Evolutionary conservation across 2,797 vertebrate species (phyloP).

Genomic region (Loris lydekkerianus): DNA sequence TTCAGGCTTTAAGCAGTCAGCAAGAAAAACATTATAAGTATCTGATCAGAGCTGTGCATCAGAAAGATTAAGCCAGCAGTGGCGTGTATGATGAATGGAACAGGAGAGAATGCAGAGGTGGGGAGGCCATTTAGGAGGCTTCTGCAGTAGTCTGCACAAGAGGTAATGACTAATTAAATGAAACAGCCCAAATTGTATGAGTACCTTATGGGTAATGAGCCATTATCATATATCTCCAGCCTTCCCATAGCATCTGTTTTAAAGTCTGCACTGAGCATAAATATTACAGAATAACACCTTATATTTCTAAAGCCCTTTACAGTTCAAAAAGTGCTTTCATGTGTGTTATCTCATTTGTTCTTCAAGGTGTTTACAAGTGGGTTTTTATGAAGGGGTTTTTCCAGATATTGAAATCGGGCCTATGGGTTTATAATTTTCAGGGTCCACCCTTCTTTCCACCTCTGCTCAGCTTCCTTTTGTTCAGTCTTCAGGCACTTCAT

Average conservation of each 20-base stretch:
- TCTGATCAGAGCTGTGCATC: not conserved
- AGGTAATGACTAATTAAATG: slow-evolving; percentile 75
- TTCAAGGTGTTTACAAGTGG: slow-evolving; percentile 61
- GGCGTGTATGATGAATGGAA: not conserved
- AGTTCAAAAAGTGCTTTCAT: slow-evolving; percentile 70
- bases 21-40: slow-evolving; percentile 3
- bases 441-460: not conserved
- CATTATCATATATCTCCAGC: slow-evolving; percentile 70
- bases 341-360: slow-evolving; percentile 64
- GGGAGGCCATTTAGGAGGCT: slow-evolving; percentile 12
- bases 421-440: slow-evolving; percentile 32
- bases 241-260: slow-evolving; percentile 67
- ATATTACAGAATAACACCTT: slow-evolving; percentile 67
- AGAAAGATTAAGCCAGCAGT: slow-evolving; percentile 22
- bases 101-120: not conserved
- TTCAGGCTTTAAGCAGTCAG: not conserved
- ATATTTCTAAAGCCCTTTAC: slow-evolving; percentile 70
- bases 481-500: not conserved
- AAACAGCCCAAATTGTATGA: slow-evolving; percentile 62
- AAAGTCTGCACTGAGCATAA: slow-evolving; percentile 62
- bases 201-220: slow-evolving; percentile 69
- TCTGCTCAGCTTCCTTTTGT: slow-evolving; percentile 23
- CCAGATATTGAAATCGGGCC: slow-evolving; percentile 25
- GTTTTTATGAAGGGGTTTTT: slow-evolving; percentile 60
- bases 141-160: not conserved